These are phyloP conservation scores for Drosophila maculinotata DNA, from an alignment of 2,888 invertebrate genomes.

Conservation along the genomic window DNA sequence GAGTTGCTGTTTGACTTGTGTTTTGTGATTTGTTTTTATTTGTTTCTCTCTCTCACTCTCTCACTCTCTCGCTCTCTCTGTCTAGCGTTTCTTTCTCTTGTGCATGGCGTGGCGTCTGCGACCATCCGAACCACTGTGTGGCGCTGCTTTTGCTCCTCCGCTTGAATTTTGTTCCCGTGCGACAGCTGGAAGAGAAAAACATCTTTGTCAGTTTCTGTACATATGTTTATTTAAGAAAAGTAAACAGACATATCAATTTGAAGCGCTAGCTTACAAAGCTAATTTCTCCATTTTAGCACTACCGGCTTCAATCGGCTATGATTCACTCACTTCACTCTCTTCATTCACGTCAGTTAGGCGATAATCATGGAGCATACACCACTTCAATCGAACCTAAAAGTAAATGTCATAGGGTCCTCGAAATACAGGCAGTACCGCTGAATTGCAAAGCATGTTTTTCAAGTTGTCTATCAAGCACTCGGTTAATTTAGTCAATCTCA, in stretches of 20 bases:
- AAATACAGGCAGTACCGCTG: background rate
- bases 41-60: conserved; percentile 1
- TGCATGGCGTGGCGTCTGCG: conserved; percentile 64
- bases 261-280: too few relatives aligned
- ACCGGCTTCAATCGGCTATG: background rate
- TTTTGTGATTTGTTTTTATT: background rate
- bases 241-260: too few relatives aligned
- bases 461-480: background rate
- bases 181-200: conserved; percentile 7
- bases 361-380: too few relatives aligned
- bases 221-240: background rate
- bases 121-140: conserved; percentile 16
- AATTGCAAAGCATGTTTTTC: background rate
- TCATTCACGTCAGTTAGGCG: too few relatives aligned
- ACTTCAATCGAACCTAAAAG: background rate
- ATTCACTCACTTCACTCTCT: too few relatives aligned
- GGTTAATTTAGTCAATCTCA: background rate
- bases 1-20: background rate
- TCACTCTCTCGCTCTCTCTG: conserved; percentile 38
- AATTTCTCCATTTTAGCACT: too few relatives aligned
- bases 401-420: background rate
- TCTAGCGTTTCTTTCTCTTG: conserved; percentile 69
- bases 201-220: background rate
- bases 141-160: background rate
- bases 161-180: background rate